Evolutionary conservation across 2,797 vertebrate species (phyloP).

Genomic region (Propithecus perrieri): DNA sequence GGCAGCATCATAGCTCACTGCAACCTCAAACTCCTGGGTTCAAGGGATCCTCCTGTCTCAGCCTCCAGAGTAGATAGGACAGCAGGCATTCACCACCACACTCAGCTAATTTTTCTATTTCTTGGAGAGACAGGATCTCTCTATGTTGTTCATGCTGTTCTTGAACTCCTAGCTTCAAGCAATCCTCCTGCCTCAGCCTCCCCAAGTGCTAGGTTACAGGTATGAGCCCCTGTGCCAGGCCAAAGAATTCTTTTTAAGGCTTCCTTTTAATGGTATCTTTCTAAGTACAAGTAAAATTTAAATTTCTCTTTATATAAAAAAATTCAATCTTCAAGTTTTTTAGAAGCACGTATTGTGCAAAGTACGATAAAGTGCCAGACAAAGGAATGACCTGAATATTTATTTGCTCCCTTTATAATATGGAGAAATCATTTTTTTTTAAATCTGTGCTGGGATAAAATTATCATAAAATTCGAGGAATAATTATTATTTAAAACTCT

Average conservation of each 20-base stretch:
- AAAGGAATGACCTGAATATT: conserved; percentile 49
- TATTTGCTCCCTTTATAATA: conserved; percentile 50
- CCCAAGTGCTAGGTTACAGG: neutral
- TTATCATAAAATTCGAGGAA: conserved; percentile 46
- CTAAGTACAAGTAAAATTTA: conserved; percentile 25
- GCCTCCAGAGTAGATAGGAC: neutral
- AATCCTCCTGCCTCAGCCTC: neutral
- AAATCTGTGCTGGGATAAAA: neutral
- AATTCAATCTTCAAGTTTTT: conserved; percentile 17
- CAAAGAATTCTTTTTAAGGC: neutral
- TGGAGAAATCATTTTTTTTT: neutral
- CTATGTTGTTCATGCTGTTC: neutral
- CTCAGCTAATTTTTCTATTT: neutral
- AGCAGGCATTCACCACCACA: neutral
- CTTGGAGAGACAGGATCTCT: neutral
- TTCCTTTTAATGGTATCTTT: conserved; percentile 28
- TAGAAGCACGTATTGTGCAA: conserved; percentile 23
- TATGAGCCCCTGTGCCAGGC: neutral
- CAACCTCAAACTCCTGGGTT: neutral
- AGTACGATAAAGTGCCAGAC: conserved; percentile 28
- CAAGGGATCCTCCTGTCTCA: neutral
- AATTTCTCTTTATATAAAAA: conserved; percentile 48
- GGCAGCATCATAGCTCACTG: neutral
- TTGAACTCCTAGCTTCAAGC: neutral
- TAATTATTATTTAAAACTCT: conserved; percentile 36